Evolutionary conservation across 2,797 vertebrate species (phyloP).

Genomic region (Pseudomugil tenellus): DNA sequence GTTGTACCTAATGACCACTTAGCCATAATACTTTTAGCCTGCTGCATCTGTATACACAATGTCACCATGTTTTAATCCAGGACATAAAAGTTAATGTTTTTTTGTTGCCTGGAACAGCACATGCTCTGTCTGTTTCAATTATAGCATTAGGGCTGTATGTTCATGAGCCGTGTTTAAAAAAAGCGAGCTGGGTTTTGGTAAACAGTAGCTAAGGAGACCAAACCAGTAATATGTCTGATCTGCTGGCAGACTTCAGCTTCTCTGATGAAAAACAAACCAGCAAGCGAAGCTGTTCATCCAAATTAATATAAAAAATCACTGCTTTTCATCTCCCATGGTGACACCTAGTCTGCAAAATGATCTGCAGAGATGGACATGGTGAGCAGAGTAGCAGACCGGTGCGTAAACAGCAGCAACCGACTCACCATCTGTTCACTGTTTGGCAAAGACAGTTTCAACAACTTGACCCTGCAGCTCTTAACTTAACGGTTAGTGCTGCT

Average conservation of each 20-base stretch:
- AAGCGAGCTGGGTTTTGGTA: conserved; percentile 20
- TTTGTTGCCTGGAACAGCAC: conserved; percentile 13
- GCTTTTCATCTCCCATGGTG: not conserved
- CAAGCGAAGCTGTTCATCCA: not conserved
- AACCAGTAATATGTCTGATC: not conserved
- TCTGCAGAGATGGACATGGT: conserved; percentile 18
- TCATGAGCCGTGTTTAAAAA: conserved; percentile 18
- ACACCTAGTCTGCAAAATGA: conserved; percentile 19
- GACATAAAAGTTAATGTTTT: conserved; percentile 28
- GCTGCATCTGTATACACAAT: conserved; percentile 3
- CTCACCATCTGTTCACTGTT: conserved; percentile 79
- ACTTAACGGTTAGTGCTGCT: conserved; percentile 30
- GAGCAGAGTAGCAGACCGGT: conserved; percentile 1
- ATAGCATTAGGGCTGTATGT: conserved; percentile 13
- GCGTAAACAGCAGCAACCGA: conserved; percentile 53
- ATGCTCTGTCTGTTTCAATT: conserved; percentile 1
- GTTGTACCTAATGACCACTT: not conserved
- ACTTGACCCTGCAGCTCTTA: conserved; percentile 40
- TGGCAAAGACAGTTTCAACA: conserved; percentile 60
- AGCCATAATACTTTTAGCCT: conserved; percentile 17
- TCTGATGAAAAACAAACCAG: not conserved
- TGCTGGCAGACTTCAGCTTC: not conserved
- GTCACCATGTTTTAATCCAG: conserved; percentile 10
- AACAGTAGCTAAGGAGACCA: conserved; percentile 21
- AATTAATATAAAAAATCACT: not conserved